phyloP scores from a whole-genome alignment of 2,888 invertebrate genomes.

The Eristalinus aeneus region DNA sequence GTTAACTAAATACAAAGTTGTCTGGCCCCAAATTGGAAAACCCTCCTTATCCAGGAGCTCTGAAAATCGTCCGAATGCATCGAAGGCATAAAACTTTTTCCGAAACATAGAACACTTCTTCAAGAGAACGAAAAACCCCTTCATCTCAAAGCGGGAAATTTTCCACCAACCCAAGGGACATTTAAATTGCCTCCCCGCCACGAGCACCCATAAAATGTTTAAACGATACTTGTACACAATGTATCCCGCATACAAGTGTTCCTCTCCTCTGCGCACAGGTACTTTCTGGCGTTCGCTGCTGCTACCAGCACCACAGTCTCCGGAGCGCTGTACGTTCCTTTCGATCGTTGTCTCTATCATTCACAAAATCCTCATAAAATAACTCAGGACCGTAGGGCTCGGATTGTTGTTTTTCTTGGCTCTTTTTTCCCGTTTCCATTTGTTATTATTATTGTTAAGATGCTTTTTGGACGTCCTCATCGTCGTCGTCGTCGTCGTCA shows the following conservation, averaged over 20 bases:
- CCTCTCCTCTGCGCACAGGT: constrained; percentile 43
- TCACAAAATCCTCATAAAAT: constrained; percentile 67
- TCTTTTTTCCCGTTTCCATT: constrained; percentile 51
- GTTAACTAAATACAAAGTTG: no score
- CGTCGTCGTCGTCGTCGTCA: constrained; percentile 19
- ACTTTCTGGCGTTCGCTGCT: constrained; percentile 15
- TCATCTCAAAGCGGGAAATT: not conserved
- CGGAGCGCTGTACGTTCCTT: constrained; percentile 12
- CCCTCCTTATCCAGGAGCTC: no score
- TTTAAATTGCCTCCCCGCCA: constrained; percentile 14
- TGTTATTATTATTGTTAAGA: constrained; percentile 70
- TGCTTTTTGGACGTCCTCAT: constrained; percentile 39
- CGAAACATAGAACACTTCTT: constrained; percentile 4
- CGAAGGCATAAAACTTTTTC: no score
- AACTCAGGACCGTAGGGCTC: constrained; percentile 63
- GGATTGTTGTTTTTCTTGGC: constrained; percentile 39
- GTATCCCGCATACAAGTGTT: constrained; percentile 55
- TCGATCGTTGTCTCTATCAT: constrained; percentile 52
- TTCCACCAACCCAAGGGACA: not conserved
- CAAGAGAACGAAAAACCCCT: no score
- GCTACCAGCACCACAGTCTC: not conserved
- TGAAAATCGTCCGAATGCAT: no score
- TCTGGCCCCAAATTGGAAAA: no score
- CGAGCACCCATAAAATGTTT: constrained; percentile 7
- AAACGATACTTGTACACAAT: constrained; percentile 29